Base-by-base conservation (phyloP, 2,888 invertebrate genomes). In the Sarcophaga caerulescens region DNA sequence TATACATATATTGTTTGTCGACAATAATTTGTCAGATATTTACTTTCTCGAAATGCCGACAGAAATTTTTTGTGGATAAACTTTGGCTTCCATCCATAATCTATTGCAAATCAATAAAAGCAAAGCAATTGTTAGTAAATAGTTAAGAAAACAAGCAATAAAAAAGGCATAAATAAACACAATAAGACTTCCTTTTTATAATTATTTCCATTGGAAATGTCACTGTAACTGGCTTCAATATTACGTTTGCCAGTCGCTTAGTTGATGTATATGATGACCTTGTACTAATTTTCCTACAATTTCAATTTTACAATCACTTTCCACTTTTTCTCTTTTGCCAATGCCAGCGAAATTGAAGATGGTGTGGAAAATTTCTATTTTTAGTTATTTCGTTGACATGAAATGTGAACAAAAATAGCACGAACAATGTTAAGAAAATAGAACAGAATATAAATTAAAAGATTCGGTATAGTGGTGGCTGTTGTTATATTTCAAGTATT, bases 341-440 rank as follows among this genome's bases (percentile, higher is more conserved):
- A 19, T 68, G 21, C 8, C 35, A 21, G 5, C 45, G 6, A 35
- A n/a, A n/a, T 35, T 70, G 59, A 52, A n/a, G 2, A 17, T 45
- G 21, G 3, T 47, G 11, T 80, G 45, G 25, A 47, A 66, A 79
- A 65, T 52, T 52, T 73, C 45, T 81, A 80, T 65, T 80, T 80
- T 66, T 74, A 74, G 66, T 45, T 60, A 59, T 66, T 74, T 68
- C 60, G 65, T 44, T 44, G 65, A 66, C n/a, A n/a, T 60, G 52
- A 25, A n/a, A 52, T 12, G 63, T 44, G 12, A 52, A 52, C 52
- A 70, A 44, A 21, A 52, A 25, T 70, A 35, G 47, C 47, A 2
- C 8, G 2, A 10, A 14, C 17, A 0, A 3, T 52, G 52, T 52
- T 52, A 12, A 4, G 52, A 52, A 52, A 52, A 14, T 52, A 52